Evolutionary conservation across 2,888 invertebrate species (phyloP), one percentile per base, ranked within the genome.

Genomic region (Trissolcus japonicus): DNA sequence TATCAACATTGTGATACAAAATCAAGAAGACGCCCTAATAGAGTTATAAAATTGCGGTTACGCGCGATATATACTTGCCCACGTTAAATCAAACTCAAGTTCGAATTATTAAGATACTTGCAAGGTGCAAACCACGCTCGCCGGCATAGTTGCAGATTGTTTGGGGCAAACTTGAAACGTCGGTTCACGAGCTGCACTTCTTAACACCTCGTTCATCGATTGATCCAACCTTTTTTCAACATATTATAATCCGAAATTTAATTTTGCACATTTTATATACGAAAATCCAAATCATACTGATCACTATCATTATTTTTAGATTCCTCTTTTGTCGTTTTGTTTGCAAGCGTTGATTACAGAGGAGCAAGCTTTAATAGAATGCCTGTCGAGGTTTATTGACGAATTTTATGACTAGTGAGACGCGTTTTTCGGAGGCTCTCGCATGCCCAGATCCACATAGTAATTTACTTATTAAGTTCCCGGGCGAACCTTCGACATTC

Each of bases 381-480:
- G 41, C 40, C 17, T 56, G 41, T 7, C 41, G 46, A 46, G 16
- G 46, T 46, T 46, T n/a, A 46, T n/a, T 41, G 48, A 41, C 50
- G 60, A 48, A 14, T 74, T 66, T 65, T 67, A 50, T 53, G 41
- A 46, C 61, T 74, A 63, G 61, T 56, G 56, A 35, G 60, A 55
- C 48, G 71, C 61, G 54, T 62, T 76, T 78, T 74, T 78, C 72
- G 68, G 59, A 61, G 41, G 21, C 54, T 48, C 54, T 48, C 48
- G 78, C 75, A 78, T 79, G 76, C 79, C 78, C 68, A 60, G 80
- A 81, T 82, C 79, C 81, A 79, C 82, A 78, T 79, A 89, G 86
- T 89, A 89, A 89, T 89, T 87, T 86, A 87, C 87, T 89, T 89
- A 89, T 89, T 89, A 88, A 88, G 88, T 89, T 89, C 85, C 35